Conservation (phyloP, 2,113 vertebrate species). For the Anarhynchus alexandrinus region DNA sequence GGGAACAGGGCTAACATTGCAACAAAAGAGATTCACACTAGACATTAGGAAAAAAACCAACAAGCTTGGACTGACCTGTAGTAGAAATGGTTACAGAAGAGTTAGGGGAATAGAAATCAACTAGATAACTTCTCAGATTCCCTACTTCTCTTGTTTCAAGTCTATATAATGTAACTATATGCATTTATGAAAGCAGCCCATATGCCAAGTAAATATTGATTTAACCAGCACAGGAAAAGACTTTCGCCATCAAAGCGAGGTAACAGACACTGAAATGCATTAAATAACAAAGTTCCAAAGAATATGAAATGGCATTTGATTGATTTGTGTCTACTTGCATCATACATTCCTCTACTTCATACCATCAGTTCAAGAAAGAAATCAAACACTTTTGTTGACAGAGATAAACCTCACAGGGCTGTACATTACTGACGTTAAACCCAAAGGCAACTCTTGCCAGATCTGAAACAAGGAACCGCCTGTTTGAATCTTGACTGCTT, state of each 20-base stretch:
- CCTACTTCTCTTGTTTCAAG: neutral
- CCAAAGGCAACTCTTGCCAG: neutral
- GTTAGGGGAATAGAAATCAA: neutral
- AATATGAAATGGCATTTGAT: neutral
- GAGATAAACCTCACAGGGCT: neutral
- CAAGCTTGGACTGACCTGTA: neutral
- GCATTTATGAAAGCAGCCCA: neutral
- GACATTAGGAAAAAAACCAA: neutral
- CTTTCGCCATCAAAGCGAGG: neutral
- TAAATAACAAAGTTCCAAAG: neutral
- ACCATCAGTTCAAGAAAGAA: neutral
- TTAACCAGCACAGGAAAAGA: neutral
- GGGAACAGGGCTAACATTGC: neutral
- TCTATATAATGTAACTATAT: neutral
- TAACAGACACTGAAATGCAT: neutral
- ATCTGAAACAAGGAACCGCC: neutral
- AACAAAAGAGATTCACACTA: neutral
- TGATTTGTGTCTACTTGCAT: neutral
- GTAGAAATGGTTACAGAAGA: neutral
- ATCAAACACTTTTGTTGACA: neutral
- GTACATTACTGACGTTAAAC: neutral
- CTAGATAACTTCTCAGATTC: neutral
- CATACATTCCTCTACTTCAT: neutral
- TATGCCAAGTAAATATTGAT: neutral
- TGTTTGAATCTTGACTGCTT: neutral